A percentile compares a stretch with the other conserved stretches of the same genome.
phyloP scores from a whole-genome alignment of 2,113 vertebrate genomes.

The Chionomys nivalis region DNA sequence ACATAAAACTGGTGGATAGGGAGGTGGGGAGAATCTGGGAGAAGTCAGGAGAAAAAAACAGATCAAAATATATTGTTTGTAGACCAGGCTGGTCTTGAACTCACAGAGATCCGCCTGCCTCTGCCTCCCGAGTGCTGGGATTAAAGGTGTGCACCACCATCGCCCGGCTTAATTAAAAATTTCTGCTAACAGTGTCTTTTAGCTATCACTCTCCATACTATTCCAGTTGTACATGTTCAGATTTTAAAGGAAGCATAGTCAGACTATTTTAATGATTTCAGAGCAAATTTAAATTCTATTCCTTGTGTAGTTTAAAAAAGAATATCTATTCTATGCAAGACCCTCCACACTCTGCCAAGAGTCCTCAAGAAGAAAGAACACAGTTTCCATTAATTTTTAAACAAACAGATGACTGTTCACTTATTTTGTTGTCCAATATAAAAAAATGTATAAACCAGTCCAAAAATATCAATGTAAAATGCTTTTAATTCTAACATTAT shows the following conservation, averaged over 20 bases:
- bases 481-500: constrained; percentile 36
- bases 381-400: constrained; percentile 41
- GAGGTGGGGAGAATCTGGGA: background rate
- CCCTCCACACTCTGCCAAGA: constrained; percentile 22
- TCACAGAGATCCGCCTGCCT: too few relatives aligned
- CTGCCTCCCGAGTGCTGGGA: too few relatives aligned
- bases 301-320: constrained; percentile 40
- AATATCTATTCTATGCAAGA: constrained; percentile 23
- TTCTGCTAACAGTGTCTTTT: background rate
- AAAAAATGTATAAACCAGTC: background rate
- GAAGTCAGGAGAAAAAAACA: background rate
- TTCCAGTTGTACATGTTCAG: background rate
- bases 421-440: constrained; percentile 18
- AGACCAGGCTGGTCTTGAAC: too few relatives aligned
- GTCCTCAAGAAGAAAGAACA: background rate
- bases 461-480: background rate
- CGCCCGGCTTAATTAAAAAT: background rate
- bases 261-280: constrained; percentile 41
- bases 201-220: background rate
- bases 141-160: too few relatives aligned
- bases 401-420: background rate
- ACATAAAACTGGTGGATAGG: background rate
- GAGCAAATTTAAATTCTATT: constrained; percentile 49
- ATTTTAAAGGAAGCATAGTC: constrained; percentile 40
- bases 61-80: background rate